Evolutionary conservation across 1,140 invertebrate species (phyloP).

Genomic region (Tetranychus cinnabarinus): DNA sequence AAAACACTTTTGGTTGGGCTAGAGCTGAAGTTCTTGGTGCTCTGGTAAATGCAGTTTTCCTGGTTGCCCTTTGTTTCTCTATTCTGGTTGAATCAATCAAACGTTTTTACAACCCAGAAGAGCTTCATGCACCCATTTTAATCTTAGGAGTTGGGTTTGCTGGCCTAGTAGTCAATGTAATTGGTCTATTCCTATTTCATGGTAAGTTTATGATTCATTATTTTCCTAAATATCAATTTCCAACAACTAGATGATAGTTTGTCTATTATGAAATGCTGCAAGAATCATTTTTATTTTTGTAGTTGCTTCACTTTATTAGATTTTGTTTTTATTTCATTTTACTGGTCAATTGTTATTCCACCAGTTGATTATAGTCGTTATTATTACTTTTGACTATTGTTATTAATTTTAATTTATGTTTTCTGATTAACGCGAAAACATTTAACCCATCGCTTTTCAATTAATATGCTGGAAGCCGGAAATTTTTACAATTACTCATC

Average conservation of each 20-base stretch:
- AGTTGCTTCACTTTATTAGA: no score
- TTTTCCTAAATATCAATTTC: background rate
- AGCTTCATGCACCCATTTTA: constrained; percentile 32
- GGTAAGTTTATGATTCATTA: constrained; percentile 9
- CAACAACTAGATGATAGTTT: background rate
- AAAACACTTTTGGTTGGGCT: constrained; percentile 33
- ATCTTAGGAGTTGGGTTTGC: constrained; percentile 26
- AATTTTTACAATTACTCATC: no score
- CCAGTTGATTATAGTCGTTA: no score
- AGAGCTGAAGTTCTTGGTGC: constrained; percentile 32
- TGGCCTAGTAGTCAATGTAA: constrained; percentile 27
- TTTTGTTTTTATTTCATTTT: no score
- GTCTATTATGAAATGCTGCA: background rate
- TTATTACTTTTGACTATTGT: no score
- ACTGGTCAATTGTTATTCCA: no score
- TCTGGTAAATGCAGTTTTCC: constrained; percentile 31
- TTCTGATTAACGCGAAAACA: no score
- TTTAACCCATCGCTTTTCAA: no score
- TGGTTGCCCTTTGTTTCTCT: constrained; percentile 30
- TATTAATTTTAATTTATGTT: no score
- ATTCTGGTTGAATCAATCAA: constrained; percentile 28
- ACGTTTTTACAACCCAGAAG: constrained; percentile 18
- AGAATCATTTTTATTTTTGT: background rate
- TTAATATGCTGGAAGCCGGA: no score
- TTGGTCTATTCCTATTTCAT: constrained; percentile 28